Evolutionary conservation across 1,140 invertebrate genomes (phyloP).

Genomic region (Cylas formicarius): DNA sequence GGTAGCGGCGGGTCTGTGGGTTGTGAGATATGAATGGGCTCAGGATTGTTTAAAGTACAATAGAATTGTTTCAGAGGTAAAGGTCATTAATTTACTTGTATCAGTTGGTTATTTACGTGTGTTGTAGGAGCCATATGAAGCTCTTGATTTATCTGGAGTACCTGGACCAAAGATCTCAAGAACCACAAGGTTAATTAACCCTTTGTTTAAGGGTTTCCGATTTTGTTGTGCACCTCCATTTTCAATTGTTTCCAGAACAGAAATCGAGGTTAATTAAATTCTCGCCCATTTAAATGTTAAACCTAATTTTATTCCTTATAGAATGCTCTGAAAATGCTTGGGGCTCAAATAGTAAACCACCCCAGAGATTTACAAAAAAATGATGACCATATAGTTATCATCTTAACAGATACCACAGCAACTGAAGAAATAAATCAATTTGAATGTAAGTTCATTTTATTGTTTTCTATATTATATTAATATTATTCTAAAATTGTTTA

Average conservation of each 20-base stretch:
- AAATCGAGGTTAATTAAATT: conserved; percentile 31
- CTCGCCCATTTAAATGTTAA: neutral
- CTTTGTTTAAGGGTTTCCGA: conserved; percentile 33
- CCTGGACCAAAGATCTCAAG: conserved; percentile 33
- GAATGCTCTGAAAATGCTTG: conserved; percentile 28
- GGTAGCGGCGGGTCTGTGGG: conserved; percentile 38
- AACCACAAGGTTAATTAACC: conserved; percentile 21
- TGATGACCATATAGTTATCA: conserved; percentile 27
- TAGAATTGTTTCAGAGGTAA: conserved; percentile 35
- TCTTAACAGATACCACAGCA: conserved; percentile 30
- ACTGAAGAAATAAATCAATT: conserved; percentile 33
- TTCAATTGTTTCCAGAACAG: conserved; percentile 21
- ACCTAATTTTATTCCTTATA: conserved; percentile 16
- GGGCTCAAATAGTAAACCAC: conserved; percentile 25
- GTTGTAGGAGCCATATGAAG: conserved; percentile 37
- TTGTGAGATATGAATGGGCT: conserved; percentile 36
- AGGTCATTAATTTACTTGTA: conserved; percentile 8
- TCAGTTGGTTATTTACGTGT: neutral
- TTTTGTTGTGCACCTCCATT: conserved; percentile 32
- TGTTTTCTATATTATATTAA: neutral
- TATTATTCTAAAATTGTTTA: too few relatives aligned
- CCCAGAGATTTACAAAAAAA: conserved; percentile 24
- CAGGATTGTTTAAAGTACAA: conserved; percentile 34
- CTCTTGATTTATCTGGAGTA: conserved; percentile 29
- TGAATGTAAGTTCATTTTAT: conserved; percentile 30